Evolutionary conservation across 2,113 vertebrate species (phyloP).

Genomic region (Ceyx cyanopectus): DNA sequence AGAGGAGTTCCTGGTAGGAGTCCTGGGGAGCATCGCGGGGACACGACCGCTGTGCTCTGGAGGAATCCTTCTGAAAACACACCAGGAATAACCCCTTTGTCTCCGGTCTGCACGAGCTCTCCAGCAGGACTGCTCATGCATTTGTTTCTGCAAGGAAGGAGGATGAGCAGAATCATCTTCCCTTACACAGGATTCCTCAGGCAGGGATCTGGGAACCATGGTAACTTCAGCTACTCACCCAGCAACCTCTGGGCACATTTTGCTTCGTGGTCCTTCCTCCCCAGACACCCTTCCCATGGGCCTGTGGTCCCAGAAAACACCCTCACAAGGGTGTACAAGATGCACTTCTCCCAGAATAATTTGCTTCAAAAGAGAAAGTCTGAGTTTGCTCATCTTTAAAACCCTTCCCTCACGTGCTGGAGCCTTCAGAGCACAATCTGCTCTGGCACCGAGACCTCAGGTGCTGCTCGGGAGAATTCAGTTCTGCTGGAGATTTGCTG

Average conservation of each 20-base stretch:
- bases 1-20: rapidly evolving
- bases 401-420: background rate
- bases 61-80: background rate
- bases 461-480: background rate
- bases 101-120: background rate
- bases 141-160: background rate
- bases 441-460: background rate
- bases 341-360: background rate
- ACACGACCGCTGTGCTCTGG: background rate
- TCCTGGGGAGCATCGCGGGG: background rate
- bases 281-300: rapidly evolving
- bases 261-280: background rate
- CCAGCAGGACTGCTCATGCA: background rate
- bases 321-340: background rate
- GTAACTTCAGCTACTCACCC: background rate
- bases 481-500: background rate
- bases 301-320: background rate
- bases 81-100: background rate
- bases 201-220: rapidly evolving
- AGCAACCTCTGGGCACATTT: background rate
- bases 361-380: background rate
- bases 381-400: background rate
- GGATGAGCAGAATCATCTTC: background rate
- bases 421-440: background rate
- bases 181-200: background rate